These are phyloP conservation scores for Dorcus hopei DNA, from an alignment of 2,888 invertebrate species.

Conservation along the genomic window DNA sequence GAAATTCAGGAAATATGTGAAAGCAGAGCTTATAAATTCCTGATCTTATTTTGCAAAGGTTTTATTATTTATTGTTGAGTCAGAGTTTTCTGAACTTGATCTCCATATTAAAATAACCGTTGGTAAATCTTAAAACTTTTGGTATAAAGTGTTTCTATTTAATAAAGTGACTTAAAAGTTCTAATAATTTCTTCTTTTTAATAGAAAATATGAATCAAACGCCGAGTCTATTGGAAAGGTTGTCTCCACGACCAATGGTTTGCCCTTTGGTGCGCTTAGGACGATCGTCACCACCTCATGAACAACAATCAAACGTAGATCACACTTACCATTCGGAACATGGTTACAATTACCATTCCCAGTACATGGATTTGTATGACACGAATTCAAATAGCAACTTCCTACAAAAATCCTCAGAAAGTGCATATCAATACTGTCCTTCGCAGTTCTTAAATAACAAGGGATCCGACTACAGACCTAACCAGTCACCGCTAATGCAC, in stretches of 20 bases:
- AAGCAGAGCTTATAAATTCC: too few species aligned
- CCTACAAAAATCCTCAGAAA: conserved; percentile 32
- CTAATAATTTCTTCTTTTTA: conserved; percentile 3
- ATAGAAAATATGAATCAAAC: conserved; percentile 35
- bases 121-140: too few species aligned
- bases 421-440: conserved; percentile 10
- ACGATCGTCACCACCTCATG: conserved; percentile 47
- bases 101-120: too few species aligned
- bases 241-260: conserved; percentile 51
- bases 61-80: too few species aligned
- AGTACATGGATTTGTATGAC: conserved; percentile 31
- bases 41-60: too few species aligned
- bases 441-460: conserved; percentile 23
- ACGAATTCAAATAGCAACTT: conserved; percentile 31
- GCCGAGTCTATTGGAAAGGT: conserved; percentile 40
- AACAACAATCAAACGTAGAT: conserved; percentile 26
- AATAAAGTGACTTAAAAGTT: neutral
- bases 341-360: conserved; percentile 32
- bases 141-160: too few species aligned
- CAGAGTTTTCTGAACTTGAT: too few species aligned
- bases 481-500: conserved; percentile 6
- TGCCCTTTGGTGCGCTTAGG: conserved; percentile 62
- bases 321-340: conserved; percentile 32
- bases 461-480: conserved; percentile 25
- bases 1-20: too few species aligned